These are phyloP conservation scores for Agelas oroides DNA, from an alignment of 37 sponge, comb jelly and placozoan species.

Conservation along the genomic window DNA sequence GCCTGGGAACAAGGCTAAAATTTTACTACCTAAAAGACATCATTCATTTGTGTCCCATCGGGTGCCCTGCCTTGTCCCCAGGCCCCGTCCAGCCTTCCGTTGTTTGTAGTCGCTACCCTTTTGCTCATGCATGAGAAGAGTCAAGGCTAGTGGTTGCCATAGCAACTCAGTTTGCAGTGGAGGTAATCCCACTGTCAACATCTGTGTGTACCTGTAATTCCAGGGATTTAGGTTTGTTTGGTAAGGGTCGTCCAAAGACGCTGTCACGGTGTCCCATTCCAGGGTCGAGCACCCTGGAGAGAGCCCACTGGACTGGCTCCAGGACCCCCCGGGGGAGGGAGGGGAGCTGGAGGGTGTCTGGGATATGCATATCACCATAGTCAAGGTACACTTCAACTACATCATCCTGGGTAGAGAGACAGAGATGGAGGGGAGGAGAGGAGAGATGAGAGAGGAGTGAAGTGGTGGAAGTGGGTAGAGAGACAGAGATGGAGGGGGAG, in stretches of 20 bases:
- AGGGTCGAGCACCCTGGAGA: constrained; percentile 34
- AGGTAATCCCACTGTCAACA: too few species aligned
- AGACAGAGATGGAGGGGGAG: not conserved
- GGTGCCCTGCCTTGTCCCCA: too few species aligned
- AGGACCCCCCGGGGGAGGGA: constrained; percentile 17
- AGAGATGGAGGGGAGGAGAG: not conserved
- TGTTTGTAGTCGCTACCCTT: too few species aligned
- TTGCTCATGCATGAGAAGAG: too few species aligned
- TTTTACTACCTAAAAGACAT: too few species aligned
- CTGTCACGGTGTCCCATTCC: not conserved
- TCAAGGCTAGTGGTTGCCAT: too few species aligned
- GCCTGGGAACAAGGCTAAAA: too few species aligned
- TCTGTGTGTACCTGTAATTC: not conserved
- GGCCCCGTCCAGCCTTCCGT: too few species aligned
- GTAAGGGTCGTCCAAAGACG: constrained; percentile 3
- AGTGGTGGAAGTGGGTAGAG: not conserved
- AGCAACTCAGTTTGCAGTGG: too few species aligned
- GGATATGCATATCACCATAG: constrained; percentile 21
- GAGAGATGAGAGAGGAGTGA: not conserved
- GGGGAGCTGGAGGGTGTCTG: constrained; percentile 19
- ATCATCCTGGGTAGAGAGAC: not conserved
- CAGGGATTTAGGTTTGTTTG: not conserved
- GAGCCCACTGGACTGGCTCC: constrained; percentile 17
- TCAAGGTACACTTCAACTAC: constrained; percentile 56
- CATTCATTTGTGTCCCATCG: too few species aligned